phyloP scores from a whole-genome alignment of 2,113 vertebrate genomes.

The Peromyscus californicus region DNA sequence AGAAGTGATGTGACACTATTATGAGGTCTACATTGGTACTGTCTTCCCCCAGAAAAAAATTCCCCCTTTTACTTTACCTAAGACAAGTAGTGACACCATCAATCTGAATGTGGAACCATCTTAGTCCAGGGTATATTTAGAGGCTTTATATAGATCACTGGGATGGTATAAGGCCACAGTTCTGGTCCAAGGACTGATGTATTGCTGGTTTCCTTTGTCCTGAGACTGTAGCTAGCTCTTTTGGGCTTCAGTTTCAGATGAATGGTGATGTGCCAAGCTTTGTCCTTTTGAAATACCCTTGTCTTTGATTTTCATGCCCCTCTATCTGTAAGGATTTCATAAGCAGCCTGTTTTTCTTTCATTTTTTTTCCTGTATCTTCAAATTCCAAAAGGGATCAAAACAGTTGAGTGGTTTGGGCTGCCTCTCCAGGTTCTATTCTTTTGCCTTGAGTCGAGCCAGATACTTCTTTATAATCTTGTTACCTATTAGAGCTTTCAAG shows the following conservation, averaged over 20 bases:
- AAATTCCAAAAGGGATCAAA: conserved; percentile 58
- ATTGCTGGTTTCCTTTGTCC: conserved; percentile 43
- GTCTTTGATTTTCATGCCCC: conserved; percentile 57
- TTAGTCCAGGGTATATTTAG: neutral
- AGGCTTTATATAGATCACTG: conserved; percentile 29
- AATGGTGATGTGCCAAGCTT: conserved; percentile 22
- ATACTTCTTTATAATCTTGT: conserved; percentile 62
- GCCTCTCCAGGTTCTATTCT: conserved; percentile 30
- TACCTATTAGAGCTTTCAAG: conserved; percentile 45
- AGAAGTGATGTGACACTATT: conserved; percentile 43
- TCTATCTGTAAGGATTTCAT: conserved; percentile 62
- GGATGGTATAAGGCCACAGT: conserved; percentile 29
- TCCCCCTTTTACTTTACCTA: neutral
- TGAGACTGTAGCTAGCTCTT: conserved; percentile 41
- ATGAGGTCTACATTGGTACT: neutral
- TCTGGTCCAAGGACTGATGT: conserved; percentile 2
- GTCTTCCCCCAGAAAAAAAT: neutral
- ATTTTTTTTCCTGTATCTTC: neutral
- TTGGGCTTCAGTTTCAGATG: conserved; percentile 31
- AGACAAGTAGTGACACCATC: neutral
- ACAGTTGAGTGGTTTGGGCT: conserved; percentile 45
- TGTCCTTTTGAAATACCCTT: conserved; percentile 58
- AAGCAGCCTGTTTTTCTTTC: conserved; percentile 24
- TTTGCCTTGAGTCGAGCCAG: conserved; percentile 64
- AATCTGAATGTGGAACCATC: neutral